These are phyloP conservation scores for Dastarcus helophoroides DNA, from an alignment of 2,888 invertebrate species.

Conservation along the genomic window DNA sequence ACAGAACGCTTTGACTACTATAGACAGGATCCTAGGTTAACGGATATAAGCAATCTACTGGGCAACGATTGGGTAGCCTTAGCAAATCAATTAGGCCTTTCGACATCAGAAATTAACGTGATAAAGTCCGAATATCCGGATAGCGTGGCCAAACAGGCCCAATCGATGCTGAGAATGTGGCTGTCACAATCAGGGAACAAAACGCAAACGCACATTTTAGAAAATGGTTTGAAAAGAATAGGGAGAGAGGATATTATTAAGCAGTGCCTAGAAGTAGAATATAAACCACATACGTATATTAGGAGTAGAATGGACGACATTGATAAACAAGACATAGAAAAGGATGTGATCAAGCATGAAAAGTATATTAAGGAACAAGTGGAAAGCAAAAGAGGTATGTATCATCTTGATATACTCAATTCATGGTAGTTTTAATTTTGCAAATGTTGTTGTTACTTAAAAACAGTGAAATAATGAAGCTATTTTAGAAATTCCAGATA, in stretches of 20 bases:
- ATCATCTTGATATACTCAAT: too few species aligned
- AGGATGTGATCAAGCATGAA: conserved; percentile 5
- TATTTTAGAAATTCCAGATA: conserved; percentile 55
- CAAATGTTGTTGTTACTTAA: background rate
- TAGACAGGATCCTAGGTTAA: conserved; percentile 56
- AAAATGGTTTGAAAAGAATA: conserved; percentile 73
- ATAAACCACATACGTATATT: conserved; percentile 33
- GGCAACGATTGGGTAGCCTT: conserved; percentile 60
- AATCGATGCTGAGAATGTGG: conserved; percentile 52
- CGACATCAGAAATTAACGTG: conserved; percentile 59
- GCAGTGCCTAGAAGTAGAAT: conserved; percentile 60
- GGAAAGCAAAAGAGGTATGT: too few species aligned
- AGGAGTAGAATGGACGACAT: too few species aligned
- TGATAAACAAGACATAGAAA: too few species aligned
- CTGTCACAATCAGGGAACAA: conserved; percentile 43
- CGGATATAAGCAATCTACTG: conserved; percentile 62
- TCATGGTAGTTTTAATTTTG: too few species aligned
- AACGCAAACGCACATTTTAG: conserved; percentile 48
- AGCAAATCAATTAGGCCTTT: conserved; percentile 59
- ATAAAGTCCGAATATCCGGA: conserved; percentile 65
- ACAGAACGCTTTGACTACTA: conserved; percentile 45
- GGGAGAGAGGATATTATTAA: conserved; percentile 86
- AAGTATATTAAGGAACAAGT: conserved; percentile 1
- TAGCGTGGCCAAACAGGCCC: conserved; percentile 64
- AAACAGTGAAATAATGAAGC: too few species aligned